Evolutionary conservation across 2,888 invertebrate species (phyloP).

Genomic region (Morinoia aosen): DNA sequence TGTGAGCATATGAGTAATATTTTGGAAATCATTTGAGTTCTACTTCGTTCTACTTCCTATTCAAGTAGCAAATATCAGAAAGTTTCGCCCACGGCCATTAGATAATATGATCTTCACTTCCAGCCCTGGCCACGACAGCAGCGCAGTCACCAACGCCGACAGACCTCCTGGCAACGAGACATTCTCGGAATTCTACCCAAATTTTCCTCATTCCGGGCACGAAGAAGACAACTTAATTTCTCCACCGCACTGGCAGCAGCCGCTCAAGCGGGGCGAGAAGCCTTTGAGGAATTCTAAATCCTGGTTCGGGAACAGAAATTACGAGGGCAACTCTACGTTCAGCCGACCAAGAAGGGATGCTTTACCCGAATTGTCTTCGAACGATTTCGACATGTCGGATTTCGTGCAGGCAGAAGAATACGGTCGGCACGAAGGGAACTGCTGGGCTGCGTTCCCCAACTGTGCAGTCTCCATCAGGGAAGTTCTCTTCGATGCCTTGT

Average conservation of each 20-base stretch:
- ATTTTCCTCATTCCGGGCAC: not conserved
- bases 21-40: no score
- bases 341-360: not conserved
- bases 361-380: not conserved
- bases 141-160: not conserved
- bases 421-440: slow-evolving; percentile 62
- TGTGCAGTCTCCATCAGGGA: slow-evolving; percentile 59
- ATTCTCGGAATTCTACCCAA: not conserved
- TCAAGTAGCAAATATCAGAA: no score
- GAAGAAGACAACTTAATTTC: not conserved
- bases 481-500: slow-evolving; percentile 38
- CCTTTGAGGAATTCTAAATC: not conserved
- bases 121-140: not conserved
- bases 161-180: not conserved
- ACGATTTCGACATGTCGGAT: slow-evolving; percentile 54
- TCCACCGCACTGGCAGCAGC: not conserved
- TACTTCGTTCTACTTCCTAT: no score
- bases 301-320: not conserved
- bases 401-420: slow-evolving; percentile 65
- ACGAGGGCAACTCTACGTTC: not conserved
- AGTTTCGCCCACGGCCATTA: no score
- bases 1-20: no score
- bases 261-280: not conserved
- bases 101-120: not conserved
- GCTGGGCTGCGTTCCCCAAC: slow-evolving; percentile 63